Base-by-base conservation (phyloP, 2,113 vertebrate species). In the Mormoops blainvillei region DNA sequence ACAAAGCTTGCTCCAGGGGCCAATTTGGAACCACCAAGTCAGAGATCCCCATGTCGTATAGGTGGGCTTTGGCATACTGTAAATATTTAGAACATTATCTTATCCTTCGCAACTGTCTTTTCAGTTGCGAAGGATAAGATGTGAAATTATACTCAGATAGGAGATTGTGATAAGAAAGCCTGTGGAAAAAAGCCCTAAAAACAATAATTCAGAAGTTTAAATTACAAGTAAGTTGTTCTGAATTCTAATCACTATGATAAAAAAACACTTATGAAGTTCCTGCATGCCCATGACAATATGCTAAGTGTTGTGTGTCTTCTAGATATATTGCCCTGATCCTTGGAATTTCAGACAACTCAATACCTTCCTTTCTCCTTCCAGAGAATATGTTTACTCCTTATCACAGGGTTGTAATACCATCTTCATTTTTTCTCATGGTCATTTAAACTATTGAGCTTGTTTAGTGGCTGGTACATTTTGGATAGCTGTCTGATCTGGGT, bases 231-330 rank as follows among this genome's bases (percentile, higher is more conserved):
- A 67, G 15, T 61, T 56, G 70, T 71, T 93, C 24, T 91, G n/a
- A 78, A 70, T 92, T 87, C 63, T 92, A 54, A 78, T 96, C 65
- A 43, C 77, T 83, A 16, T 50, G 7, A 87, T 78, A 41, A 61
- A 73, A 83, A 96, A 89, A 91, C 28, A 45, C 50, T 74, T 82
- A 61, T 20, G 52, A 82, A 67, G 20, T 74, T 13, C 13, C 38
- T 41, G 4, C 26, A 82, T 77, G 45, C 15, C 50, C 48, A 63
- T 78, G 38, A 78, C 41, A 74, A 33, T 22, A 13, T 91, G 58
- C 48, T 86, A 78, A 52, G n/a, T 91, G 52, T 45, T 94, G n/a
- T 85, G 3, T 41, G 36, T 94, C 56, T 92, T 97, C 88, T 87
- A 77, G 67, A 81, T 85, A 77, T 20, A 48, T 10, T 48, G 2